Conservation (phyloP, 2,797 vertebrate genomes). For the Synaphobranchus kaupii region DNA sequence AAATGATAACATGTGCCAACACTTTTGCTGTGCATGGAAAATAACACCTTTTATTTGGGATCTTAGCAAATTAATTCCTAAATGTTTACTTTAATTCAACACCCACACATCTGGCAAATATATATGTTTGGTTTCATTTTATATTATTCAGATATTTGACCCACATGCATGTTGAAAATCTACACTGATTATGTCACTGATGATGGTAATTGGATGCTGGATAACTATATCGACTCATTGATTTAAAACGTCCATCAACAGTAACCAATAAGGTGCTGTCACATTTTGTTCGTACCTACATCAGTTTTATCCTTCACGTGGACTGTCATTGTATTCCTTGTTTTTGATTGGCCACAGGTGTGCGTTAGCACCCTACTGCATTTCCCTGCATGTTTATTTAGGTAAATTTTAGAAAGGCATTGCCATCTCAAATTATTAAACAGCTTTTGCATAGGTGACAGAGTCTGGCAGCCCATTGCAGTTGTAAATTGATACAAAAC, state of each 20-base stretch:
- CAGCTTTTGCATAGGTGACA: constrained; percentile 52
- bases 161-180: background rate
- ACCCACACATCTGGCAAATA: background rate
- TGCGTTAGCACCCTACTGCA: constrained; percentile 43
- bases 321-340: background rate
- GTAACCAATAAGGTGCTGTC: background rate
- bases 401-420: constrained; percentile 50
- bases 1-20: no score
- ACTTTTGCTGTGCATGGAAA: no score
- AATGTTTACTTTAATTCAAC: no score
- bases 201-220: background rate
- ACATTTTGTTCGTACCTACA: background rate
- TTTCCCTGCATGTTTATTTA: constrained; percentile 53
- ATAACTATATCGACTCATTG: background rate
- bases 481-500: constrained; percentile 63
- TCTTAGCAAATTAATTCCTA: no score
- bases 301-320: background rate
- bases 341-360: background rate
- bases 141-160: background rate
- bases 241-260: background rate
- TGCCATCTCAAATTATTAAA: constrained; percentile 52
- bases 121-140: background rate
- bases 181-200: background rate
- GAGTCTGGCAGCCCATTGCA: constrained; percentile 54
- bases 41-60: no score